Evolutionary conservation across 2,888 invertebrate genomes (phyloP).

Genomic region (Mimas tiliae): DNA sequence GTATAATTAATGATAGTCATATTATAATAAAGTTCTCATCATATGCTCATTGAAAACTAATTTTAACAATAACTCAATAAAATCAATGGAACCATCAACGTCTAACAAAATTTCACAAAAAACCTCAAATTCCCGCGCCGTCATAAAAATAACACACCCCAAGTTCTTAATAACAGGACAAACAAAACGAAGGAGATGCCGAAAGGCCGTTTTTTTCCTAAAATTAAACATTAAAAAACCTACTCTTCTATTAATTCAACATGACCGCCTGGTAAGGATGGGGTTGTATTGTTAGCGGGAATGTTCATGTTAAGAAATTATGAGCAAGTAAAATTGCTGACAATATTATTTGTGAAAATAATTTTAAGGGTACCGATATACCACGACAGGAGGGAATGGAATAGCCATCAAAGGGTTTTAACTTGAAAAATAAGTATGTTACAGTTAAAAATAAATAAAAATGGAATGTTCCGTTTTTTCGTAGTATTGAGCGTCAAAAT

Average conservation of each 20-base stretch:
- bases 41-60: not conserved
- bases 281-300: conserved; percentile 38
- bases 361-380: too few species aligned
- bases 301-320: not conserved
- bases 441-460: too few species aligned
- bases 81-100: not conserved
- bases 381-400: too few species aligned
- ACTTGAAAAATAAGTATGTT: too few species aligned
- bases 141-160: not conserved
- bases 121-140: not conserved
- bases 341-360: too few species aligned
- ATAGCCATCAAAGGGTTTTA: too few species aligned
- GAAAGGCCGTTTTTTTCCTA: conserved; percentile 36
- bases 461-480: too few species aligned
- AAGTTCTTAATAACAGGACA: conserved; percentile 45
- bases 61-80: conserved; percentile 7
- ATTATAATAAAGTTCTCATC: not conserved
- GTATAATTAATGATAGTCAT: too few species aligned
- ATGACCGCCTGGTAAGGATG: conserved; percentile 42
- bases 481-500: too few species aligned
- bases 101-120: not conserved
- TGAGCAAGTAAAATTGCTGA: too few species aligned
- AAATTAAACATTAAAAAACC: conserved; percentile 50
- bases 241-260: conserved; percentile 52
- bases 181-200: conserved; percentile 43